Conservation (phyloP, 2,797 vertebrate genomes). For the Coendou prehensilis region DNA sequence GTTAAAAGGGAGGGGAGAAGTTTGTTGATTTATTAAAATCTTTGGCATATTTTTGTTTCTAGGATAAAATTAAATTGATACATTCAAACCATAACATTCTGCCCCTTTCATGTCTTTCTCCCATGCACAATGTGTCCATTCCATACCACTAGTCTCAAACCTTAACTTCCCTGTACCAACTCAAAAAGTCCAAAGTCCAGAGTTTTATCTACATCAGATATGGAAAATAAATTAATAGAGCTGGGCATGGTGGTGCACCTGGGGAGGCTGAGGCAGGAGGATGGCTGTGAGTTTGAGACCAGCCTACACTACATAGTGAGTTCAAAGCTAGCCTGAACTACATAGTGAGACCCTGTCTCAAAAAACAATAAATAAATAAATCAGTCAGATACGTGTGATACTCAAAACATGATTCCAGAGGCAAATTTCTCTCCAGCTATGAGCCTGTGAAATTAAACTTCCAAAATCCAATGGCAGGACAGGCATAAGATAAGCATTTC, state of each 20-base stretch:
- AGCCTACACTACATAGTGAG: neutral
- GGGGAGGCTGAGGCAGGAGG: neutral
- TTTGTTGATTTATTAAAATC: conserved; percentile 3
- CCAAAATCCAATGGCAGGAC: neutral
- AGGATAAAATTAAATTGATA: neutral
- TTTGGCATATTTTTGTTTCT: neutral
- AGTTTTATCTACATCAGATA: neutral
- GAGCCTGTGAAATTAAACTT: neutral
- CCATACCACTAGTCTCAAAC: neutral
- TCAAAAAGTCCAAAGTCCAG: neutral
- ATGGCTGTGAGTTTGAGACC: neutral
- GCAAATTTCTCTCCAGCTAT: neutral
- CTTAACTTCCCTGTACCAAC: neutral
- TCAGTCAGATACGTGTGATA: neutral
- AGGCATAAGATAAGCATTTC: neutral
- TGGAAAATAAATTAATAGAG: neutral
- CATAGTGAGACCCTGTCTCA: neutral
- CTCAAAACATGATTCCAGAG: neutral
- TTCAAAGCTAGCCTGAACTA: neutral
- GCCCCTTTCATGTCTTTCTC: neutral
- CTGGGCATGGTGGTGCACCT: neutral
- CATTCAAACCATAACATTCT: neutral
- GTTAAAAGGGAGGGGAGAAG: neutral
- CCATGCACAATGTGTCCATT: neutral
- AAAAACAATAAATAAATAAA: neutral